A percentile compares a stretch with the other conserved stretches of the same genome.
These are phyloP conservation scores for Manis pentadactyla DNA, from an alignment of 2,797 vertebrate genomes.

Conservation along the genomic window DNA sequence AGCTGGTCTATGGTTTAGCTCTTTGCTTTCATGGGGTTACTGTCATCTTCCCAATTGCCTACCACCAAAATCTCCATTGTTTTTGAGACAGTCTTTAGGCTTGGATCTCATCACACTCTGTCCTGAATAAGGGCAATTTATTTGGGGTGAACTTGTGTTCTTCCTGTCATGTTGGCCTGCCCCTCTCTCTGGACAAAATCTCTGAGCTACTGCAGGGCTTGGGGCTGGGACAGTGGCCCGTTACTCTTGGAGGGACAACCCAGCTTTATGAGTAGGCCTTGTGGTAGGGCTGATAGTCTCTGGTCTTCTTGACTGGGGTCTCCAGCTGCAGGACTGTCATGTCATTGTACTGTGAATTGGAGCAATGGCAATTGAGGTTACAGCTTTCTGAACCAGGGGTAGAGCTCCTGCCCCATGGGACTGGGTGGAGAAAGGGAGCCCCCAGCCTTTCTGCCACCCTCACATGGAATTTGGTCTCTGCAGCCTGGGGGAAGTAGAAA, in stretches of 20 bases:
- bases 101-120: not conserved
- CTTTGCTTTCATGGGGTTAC: too few species aligned
- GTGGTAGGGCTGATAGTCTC: not conserved
- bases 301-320: accelerated
- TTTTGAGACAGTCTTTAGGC: not conserved
- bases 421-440: not conserved
- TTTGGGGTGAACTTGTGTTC: not conserved
- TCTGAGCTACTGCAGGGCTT: not conserved
- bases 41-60: not conserved
- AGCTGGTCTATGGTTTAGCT: not conserved
- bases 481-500: not conserved
- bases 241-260: not conserved
- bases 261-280: not conserved
- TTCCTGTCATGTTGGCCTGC: not conserved
- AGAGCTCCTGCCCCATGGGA: not conserved
- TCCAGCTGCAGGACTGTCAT: not conserved
- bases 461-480: not conserved
- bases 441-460: not conserved
- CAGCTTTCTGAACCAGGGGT: accelerated
- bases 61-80: not conserved
- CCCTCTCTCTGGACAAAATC: not conserved
- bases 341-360: not conserved
- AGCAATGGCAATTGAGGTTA: not conserved
- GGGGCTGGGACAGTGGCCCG: not conserved
- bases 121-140: not conserved